phyloP scores from a whole-genome alignment of 1,140 invertebrate genomes.

The Micrasema longulum region DNA sequence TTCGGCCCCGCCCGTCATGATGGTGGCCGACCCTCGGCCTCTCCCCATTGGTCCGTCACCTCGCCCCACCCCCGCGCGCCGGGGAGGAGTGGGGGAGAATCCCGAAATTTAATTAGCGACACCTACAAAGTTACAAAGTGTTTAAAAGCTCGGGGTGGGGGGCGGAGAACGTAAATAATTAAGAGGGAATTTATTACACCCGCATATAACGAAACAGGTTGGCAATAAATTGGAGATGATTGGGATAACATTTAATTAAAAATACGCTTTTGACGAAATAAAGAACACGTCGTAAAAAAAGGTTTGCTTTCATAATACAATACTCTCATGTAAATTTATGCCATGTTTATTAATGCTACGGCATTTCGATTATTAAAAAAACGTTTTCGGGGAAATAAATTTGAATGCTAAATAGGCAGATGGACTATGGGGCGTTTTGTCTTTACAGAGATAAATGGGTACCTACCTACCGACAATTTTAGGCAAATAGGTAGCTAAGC shows the following conservation, averaged over 20 bases:
- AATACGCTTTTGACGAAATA: neutral
- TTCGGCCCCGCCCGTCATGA: constrained; percentile 39
- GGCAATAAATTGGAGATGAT: constrained; percentile 35
- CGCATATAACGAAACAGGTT: constrained; percentile 36
- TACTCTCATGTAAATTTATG: no score
- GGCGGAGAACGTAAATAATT: constrained; percentile 30
- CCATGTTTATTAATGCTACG: no score
- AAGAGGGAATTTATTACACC: constrained; percentile 24
- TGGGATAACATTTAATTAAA: constrained; percentile 39
- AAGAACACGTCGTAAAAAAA: no score
- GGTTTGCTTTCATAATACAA: no score
- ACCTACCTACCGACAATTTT: no score
- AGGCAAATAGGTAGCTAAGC: no score
- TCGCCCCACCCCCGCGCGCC: constrained; percentile 13
- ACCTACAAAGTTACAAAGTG: constrained; percentile 47
- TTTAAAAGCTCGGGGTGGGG: constrained; percentile 30
- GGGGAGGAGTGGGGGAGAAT: constrained; percentile 21
- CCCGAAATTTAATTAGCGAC: constrained; percentile 51
- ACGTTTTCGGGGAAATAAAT: no score
- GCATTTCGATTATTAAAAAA: no score
- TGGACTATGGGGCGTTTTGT: no score
- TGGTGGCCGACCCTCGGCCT: constrained; percentile 52
- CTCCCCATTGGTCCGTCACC: constrained; percentile 35
- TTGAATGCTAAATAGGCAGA: no score
- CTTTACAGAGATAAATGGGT: no score